Base-by-base conservation (phyloP, 2,888 invertebrate genomes). In the Corythucha ciliata region DNA sequence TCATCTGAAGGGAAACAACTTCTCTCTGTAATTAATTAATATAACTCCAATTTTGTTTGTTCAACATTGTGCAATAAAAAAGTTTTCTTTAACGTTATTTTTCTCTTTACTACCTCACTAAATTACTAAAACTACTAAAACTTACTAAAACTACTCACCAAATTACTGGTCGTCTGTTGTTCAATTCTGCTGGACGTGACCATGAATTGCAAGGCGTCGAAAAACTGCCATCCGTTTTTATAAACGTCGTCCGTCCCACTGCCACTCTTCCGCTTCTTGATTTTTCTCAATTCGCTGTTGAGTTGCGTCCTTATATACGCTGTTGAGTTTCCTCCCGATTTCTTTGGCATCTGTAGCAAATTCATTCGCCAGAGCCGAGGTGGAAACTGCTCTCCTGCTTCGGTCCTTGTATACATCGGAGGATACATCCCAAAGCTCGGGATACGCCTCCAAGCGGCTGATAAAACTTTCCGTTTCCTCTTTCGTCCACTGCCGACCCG, bases 221-320 rank as follows among this genome's bases (percentile, higher is more conserved):
- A 45, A 45, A 45, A 45, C 21, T 45, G 33, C 33, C 46, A 45
- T 45, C 33, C 33, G 22, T 34, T 45, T 45, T 18, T 10, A 20
- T 21, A 32, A 3, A 45, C 32, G 46, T 45, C 33, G 29, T 32
- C 46, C 33, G 46, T 21, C 46, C 46, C 46, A 45, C 33, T 33
- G 3, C 46, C 33, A 21, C 46, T 29, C 33, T 45, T 45, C 33
- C 46, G 3, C 46, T 45, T 45, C 18, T 45, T 45, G 6, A 32
- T 18, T 33, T 45, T 45, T 20, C 46, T 45, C 33, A 45, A 18
- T 24, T 45, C 46, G 46, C 32, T 20, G 22, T 45, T 45, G 4
- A 48, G 37, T 37, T 48, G 48, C 26, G 48, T 48, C 48, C 48
- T 48, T 18, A 48, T 24, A 37, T 48, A n/a, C n/a, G n/a, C n/a